These are phyloP conservation scores for Aphelenchoides besseyi DNA, from an alignment of 1,140 invertebrate genomes.

Conservation along the genomic window DNA sequence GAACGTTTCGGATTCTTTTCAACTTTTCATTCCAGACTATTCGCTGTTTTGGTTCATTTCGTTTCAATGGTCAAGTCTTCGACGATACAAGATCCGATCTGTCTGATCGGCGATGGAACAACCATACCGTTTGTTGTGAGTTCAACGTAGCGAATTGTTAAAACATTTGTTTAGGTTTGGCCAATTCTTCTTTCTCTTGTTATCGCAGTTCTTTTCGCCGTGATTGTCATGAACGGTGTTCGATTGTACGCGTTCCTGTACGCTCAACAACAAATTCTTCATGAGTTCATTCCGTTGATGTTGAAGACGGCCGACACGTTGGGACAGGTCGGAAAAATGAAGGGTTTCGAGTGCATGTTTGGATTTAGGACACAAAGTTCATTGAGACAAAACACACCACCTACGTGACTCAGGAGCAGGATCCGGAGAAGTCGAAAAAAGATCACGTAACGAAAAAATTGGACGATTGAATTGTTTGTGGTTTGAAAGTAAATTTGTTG, in stretches of 20 bases:
- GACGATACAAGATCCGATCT: too few species aligned
- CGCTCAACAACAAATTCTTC: not conserved
- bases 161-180: constrained; percentile 11
- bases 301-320: constrained; percentile 13
- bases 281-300: not conserved
- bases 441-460: not conserved
- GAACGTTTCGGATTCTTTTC: too few species aligned
- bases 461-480: constrained; percentile 3
- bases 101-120: too few species aligned
- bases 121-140: too few species aligned
- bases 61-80: too few species aligned
- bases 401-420: not conserved
- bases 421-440: not conserved
- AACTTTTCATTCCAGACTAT: too few species aligned
- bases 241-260: constrained; percentile 3
- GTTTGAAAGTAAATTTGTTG: too few species aligned
- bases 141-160: too few species aligned
- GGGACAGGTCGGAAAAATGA: constrained; percentile 11
- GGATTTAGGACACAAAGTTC: constrained; percentile 9
- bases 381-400: constrained; percentile 1
- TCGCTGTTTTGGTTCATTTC: too few species aligned
- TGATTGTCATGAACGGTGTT: not conserved
- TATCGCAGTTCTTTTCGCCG: not conserved
- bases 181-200: not conserved
- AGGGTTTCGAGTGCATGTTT: constrained; percentile 8